phyloP scores from a whole-genome alignment of 2,113 vertebrate species.

The Pedetes capensis region DNA sequence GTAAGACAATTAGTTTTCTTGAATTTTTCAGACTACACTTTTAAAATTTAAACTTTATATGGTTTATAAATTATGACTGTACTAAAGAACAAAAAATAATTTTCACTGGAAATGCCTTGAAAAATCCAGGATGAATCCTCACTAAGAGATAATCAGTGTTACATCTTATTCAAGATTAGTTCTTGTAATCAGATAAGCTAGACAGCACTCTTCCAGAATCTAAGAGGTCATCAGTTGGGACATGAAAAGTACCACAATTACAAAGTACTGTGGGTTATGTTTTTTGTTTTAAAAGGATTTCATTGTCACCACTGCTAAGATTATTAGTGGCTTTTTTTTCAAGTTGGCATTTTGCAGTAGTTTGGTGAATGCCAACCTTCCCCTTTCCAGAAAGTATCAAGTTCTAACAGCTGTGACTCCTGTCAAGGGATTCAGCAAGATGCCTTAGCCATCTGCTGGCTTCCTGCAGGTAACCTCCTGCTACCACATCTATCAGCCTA shows the following conservation, averaged over 20 bases:
- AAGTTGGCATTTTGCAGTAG: constrained; percentile 54
- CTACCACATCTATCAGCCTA: constrained; percentile 59
- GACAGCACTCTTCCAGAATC: constrained; percentile 52
- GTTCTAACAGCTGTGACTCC: constrained; percentile 71
- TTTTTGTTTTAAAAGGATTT: constrained; percentile 48
- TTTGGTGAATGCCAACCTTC: constrained; percentile 62
- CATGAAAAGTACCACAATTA: constrained; percentile 56
- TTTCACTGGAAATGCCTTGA: constrained; percentile 40
- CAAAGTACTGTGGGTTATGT: constrained; percentile 60
- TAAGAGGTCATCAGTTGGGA: constrained; percentile 6
- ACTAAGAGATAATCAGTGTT: constrained; percentile 36
- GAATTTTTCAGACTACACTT: constrained; percentile 27
- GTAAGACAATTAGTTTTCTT: not conserved
- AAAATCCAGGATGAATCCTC: constrained; percentile 30
- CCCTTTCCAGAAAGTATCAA: constrained; percentile 59
- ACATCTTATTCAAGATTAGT: constrained; percentile 20
- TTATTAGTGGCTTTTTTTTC: constrained; percentile 52
- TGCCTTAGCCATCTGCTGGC: constrained; percentile 67
- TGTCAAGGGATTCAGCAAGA: constrained; percentile 62
- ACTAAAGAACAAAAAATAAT: constrained; percentile 29
- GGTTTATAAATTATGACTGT: constrained; percentile 23
- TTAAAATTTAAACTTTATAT: constrained; percentile 45
- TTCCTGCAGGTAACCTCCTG: constrained; percentile 63
- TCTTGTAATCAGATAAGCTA: constrained; percentile 29
- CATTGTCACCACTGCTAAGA: constrained; percentile 61